Conservation (phyloP, 2,797 vertebrate species). For the Mallotus villosus region DNA sequence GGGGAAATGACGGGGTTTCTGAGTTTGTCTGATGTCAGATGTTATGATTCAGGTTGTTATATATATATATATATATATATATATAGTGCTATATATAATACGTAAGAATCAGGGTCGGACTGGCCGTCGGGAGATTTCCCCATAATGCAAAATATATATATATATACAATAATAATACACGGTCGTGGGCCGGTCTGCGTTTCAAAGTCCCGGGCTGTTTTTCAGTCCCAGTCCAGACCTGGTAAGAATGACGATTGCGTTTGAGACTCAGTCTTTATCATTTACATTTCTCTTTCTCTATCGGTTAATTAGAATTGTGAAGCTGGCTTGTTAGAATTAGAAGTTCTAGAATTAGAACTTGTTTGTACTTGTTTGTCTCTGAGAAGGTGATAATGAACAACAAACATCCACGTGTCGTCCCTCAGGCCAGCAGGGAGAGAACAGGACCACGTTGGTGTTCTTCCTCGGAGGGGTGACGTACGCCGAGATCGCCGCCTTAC, state of each 20-base stretch:
- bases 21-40: not conserved
- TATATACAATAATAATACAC: no score
- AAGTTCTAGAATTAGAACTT: no score
- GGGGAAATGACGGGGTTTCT: conserved; percentile 30
- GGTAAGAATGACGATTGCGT: conserved; percentile 51
- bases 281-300: conserved; percentile 31
- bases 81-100: no score
- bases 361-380: no score
- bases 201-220: no score
- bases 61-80: no score
- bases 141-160: no score
- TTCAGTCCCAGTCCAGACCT: no score
- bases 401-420: not conserved
- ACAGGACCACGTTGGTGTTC: conserved; percentile 91
- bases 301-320: conserved; percentile 62
- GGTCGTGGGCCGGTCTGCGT: no score
- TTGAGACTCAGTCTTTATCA: conserved; percentile 41
- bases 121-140: no score
- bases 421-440: conserved; percentile 94
- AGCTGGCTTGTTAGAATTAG: no score
- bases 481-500: conserved; percentile 92
- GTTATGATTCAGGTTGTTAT: not conserved
- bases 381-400: no score
- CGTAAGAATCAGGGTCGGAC: conserved; percentile 32
- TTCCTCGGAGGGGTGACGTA: conserved; percentile 95